A percentile compares a stretch with the other conserved stretches of the same genome.
phyloP scores from a whole-genome alignment of 2,888 invertebrate species.

The Julus scandinavius region DNA sequence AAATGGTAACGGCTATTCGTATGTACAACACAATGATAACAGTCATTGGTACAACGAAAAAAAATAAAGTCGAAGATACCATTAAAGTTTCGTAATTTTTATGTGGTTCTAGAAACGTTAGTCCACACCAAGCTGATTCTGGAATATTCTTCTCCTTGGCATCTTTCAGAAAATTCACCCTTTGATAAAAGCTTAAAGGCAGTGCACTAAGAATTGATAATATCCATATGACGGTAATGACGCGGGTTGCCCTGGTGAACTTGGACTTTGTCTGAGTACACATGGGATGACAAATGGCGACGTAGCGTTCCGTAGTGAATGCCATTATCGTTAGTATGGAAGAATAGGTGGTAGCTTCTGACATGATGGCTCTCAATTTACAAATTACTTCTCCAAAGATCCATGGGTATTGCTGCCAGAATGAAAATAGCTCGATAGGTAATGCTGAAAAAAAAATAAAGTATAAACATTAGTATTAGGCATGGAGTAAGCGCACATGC shows the following conservation, averaged over 20 bases:
- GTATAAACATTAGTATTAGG: background rate
- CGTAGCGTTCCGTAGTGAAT: conserved; percentile 66
- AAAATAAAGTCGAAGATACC: conserved; percentile 67
- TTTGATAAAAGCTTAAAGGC: conserved; percentile 63
- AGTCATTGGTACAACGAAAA: conserved; percentile 68
- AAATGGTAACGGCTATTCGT: conserved; percentile 63
- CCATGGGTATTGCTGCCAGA: conserved; percentile 68
- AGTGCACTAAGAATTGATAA: conserved; percentile 65
- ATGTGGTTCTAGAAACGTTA: conserved; percentile 63
- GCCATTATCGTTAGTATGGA: conserved; percentile 68
- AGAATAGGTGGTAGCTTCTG: conserved; percentile 68
- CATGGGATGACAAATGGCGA: conserved; percentile 68
- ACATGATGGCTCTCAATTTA: conserved; percentile 66
- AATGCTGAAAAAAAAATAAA: conserved; percentile 63
- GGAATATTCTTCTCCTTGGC: conserved; percentile 60
- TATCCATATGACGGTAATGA: conserved; percentile 67
- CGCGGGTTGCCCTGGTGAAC: conserved; percentile 64
- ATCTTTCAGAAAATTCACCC: conserved; percentile 63
- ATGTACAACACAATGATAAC: conserved; percentile 67
- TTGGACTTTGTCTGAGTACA: conserved; percentile 63
- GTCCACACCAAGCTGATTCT: conserved; percentile 65
- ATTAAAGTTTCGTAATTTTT: conserved; percentile 63
- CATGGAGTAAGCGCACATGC: background rate
- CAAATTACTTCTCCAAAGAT: conserved; percentile 66
- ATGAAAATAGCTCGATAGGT: conserved; percentile 67